Base-by-base conservation (phyloP, 1,140 invertebrate species). In the Scaptodrosophila lebanonensis region DNA sequence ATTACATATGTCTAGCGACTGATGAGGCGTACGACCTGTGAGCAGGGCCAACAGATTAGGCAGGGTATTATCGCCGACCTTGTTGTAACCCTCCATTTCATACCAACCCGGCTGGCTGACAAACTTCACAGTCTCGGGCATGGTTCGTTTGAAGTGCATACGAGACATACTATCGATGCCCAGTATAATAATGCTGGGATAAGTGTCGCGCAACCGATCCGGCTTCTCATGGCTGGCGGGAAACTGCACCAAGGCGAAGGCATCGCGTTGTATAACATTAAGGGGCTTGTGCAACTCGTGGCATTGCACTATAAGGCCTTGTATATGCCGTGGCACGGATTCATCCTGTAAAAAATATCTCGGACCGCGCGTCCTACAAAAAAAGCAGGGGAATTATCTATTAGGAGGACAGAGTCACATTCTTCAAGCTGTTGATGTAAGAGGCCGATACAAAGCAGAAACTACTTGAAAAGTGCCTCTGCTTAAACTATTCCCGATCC, bases 31-130 rank as follows among this genome's bases (percentile, higher is more conserved):
- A 29, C 89, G 87, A 0, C 94, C 94, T 1, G 91, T 93, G 4
- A 95, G 85, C 1, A 93, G 84, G 0, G 93, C 91, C 88, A 95
- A 91, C 16, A 95, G 65, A 86, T 95, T 95, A 0, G 93, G 93
- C 73, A 93, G 93, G 0, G 93, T 95, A 60, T 95, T 95, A 53
- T 94, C 93, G 0, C 89, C 94, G 54, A 90, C 83, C 88, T 90
- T 70, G 17, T 66, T 73, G 12, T 62, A 72, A 17, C 65, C 65
- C 8, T 66, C 33, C 62, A 66, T 45, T 25, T 76, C 70, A 15
- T 52, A 58, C 60, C 67, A 62, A 3, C 57, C 67, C 0, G 32
- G 7, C 5, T 30, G 42, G 7, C 38, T 16, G 2, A 69, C 51
- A 13, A 66, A 76, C 3, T 50, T 3, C 12, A 33, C 22, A 20